Percentiles rank a stretch among this genome's conserved stretches.
Evolutionary conservation across 2,888 invertebrate species (phyloP).

Genomic region (Scelioninae gen. 2): DNA sequence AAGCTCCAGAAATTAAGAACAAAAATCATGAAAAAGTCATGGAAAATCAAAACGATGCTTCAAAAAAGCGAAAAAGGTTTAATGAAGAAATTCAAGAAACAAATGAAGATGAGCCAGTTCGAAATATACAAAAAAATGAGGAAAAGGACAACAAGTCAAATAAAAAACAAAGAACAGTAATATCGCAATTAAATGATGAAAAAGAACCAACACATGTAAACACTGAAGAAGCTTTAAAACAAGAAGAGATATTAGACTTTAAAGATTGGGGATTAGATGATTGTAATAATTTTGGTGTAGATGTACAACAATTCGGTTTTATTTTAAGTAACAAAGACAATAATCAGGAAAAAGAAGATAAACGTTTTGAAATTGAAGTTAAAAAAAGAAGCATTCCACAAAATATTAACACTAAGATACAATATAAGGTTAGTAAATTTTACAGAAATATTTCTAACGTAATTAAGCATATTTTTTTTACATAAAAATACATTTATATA

Average conservation of each 20-base stretch:
- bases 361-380: slow-evolving; percentile 21
- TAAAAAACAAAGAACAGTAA: slow-evolving; percentile 14
- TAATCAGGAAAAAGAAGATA: background rate
- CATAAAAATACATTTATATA: no score
- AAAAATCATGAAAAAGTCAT: background rate
- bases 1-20: background rate
- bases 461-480: background rate
- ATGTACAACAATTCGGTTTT: slow-evolving; percentile 30
- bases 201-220: background rate
- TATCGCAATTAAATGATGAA: background rate
- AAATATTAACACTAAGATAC: background rate
- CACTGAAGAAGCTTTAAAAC: background rate
- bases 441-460: no score
- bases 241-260: slow-evolving; percentile 12
- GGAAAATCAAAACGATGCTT: background rate
- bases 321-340: slow-evolving; percentile 9
- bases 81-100: slow-evolving; percentile 5
- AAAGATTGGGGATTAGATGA: slow-evolving; percentile 27
- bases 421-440: background rate
- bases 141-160: background rate
- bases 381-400: slow-evolving; percentile 10
- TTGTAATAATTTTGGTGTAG: slow-evolving; percentile 9
- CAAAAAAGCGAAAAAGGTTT: slow-evolving; percentile 34
- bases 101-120: background rate
- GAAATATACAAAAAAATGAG: background rate